Evolutionary conservation across 1,140 invertebrate genomes (phyloP), one percentile per base, ranked within the genome.

Genomic region (Teleopsis dalmanni): DNA sequence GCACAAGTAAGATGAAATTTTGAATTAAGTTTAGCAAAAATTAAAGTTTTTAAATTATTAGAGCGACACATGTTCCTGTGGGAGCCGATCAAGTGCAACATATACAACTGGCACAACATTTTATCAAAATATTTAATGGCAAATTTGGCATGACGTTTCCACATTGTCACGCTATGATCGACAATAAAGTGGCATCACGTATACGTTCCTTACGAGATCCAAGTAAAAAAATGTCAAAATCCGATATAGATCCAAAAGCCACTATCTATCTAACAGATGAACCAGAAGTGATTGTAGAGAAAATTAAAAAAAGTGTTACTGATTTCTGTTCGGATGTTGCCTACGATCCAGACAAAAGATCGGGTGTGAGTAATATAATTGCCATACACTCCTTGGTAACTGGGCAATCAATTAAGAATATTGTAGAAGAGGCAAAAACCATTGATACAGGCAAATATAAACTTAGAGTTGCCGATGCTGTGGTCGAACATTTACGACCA

Each of bases 151-250:
- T 76, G 33, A 79, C 80, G 33, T 88, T 98, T 78, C 84, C 88
- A 31, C 68, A 80, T 34, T 91, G 91, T 38, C 71, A 74, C 54
- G 62, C 81, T 5, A 60, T 86, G 21, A 72, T 89, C 34, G 53
- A 65, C 78, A 78, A 77, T 18, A 73, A 77, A 25, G 73, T 75
- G 23, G 76, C 76, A 50, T 75, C 76, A 8, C 76, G 88, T 33
- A 74, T 96, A 16, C 81, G 81, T 60, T 95, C 88, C 66, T 71
- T 97, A 13, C 75, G 88, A 29, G 81, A 94, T 61, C 89, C 95
- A 1, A 60, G 62, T 0, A 87, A 88, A 60, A 99, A 99, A 76
- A 99, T 99, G 96, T 98, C 95, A 6, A 99, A 99, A 75, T 98
- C 95, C 0, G 87, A 94, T 56, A 53, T 73, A 0, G 83, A 92